Base-by-base conservation (phyloP, 2,888 invertebrate genomes). In the Crocallis elinguaria region DNA sequence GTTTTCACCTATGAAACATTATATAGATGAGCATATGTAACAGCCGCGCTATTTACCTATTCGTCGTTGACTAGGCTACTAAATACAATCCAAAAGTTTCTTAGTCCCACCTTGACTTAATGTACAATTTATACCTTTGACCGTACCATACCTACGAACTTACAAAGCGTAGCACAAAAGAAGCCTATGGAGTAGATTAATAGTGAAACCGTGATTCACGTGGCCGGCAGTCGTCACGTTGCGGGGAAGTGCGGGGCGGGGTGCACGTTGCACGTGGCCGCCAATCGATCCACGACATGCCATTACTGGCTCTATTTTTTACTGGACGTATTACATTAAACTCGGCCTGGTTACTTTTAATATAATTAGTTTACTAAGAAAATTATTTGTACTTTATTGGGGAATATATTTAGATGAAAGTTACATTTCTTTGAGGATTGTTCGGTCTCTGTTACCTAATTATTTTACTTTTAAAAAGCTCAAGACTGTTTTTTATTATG, bases 201-300 rank as follows among this genome's bases (percentile, higher is more conserved):
- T 72, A 54, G 64, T 60, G 60, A 62, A 60, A 58, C 60, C 53
- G 63, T 65, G 65, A 60, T 64, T 73, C 74, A 73, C 75, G 75
- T 72, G 51, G 48, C 48, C 29, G 70, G 66, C 60, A 42, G 42
- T 42, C 30, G 74, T 74, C 73, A 74, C 72, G 77, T 71, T 68
- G 69, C 49, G 65, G 65, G 51, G 37, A 46, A 23, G 59, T 49
- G 49, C 42, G 49, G 38, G 43, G 46, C 45, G 59, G 46, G 60
- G 54, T 67, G 73, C 70, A 72, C 54, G 57, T 53, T 76, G 77
- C 80, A 78, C 80, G 80, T 79, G 79, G 63, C 70, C 51, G 35
- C 55, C 59, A 54, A 72, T 73, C 72, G 73, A 75, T 68, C 74
- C 49, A 62, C 51, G 49, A 43, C 55, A 54, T 41, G 23, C 43